Conservation (phyloP, 2,113 vertebrate species). For the Polypterus senegalus region DNA sequence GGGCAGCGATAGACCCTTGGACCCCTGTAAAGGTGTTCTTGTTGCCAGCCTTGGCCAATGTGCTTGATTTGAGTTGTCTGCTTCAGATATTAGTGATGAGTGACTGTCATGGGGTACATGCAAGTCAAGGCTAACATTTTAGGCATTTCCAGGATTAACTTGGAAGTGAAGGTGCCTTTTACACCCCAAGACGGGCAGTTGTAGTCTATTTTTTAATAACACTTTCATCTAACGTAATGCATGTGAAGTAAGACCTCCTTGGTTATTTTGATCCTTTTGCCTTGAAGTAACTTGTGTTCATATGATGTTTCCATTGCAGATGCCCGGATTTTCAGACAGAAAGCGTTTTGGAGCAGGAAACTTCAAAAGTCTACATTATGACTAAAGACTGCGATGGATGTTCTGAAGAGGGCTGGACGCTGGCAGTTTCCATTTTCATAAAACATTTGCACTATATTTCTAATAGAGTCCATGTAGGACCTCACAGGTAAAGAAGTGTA, state of each 20-base stretch:
- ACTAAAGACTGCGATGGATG: constrained; percentile 35
- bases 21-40: no score
- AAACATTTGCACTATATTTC: background rate
- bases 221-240: background rate
- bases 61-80: no score
- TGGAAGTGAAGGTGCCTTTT: background rate
- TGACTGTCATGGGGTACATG: no score
- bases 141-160: background rate
- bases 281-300: no score
- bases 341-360: constrained; percentile 69
- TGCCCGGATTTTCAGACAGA: constrained; percentile 77
- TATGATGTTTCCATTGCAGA: constrained; percentile 44
- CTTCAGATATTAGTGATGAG: no score
- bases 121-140: no score
- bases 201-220: background rate
- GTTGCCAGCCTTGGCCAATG: no score
- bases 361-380: constrained; percentile 80
- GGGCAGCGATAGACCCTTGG: no score
- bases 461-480: background rate
- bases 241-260: background rate
- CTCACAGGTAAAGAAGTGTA: background rate
- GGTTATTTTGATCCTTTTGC: background rate
- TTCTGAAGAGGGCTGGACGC: background rate
- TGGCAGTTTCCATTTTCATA: background rate
- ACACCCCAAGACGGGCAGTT: background rate